A percentile compares a stretch with the other conserved stretches of the same genome.
phyloP scores from a whole-genome alignment of 2,888 invertebrate genomes.

The Meiosimyza platycephala region DNA sequence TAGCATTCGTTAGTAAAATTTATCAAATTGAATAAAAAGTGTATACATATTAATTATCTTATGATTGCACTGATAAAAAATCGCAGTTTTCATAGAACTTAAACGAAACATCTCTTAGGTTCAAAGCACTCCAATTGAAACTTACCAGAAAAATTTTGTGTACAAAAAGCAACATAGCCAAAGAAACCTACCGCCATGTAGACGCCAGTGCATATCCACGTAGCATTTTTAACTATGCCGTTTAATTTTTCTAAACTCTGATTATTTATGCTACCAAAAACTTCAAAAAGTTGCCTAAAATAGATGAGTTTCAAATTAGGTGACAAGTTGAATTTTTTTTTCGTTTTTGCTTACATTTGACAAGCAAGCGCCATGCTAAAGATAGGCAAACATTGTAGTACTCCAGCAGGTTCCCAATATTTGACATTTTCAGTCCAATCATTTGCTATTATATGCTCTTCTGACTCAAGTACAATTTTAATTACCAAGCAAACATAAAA shows the following conservation, averaged over 20 bases:
- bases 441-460: slow-evolving; percentile 77
- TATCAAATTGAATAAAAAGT: too few species aligned
- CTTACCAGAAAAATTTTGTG: slow-evolving; percentile 76
- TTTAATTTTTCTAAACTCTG: slow-evolving; percentile 91
- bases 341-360: slow-evolving; percentile 81
- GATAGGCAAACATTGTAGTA: slow-evolving; percentile 93
- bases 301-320: background rate
- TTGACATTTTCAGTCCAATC: slow-evolving; percentile 81
- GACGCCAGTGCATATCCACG: slow-evolving; percentile 90
- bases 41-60: too few species aligned
- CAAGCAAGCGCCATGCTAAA: slow-evolving; percentile 97
- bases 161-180: slow-evolving; percentile 88
- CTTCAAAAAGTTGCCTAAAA: slow-evolving; percentile 88
- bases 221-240: slow-evolving; percentile 85
- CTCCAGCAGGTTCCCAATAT: slow-evolving; percentile 86
- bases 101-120: background rate
- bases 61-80: too few species aligned
- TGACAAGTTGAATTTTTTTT: background rate
- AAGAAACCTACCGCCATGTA: slow-evolving; percentile 93
- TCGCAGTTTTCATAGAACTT: too few species aligned
- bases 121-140: background rate
- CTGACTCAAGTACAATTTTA: slow-evolving; percentile 85
- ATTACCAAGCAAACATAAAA: slow-evolving; percentile 91
- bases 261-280: slow-evolving; percentile 90
- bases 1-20: too few species aligned